These are phyloP conservation scores for Picus viridis DNA, from an alignment of 2,797 vertebrate species.

Conservation along the genomic window DNA sequence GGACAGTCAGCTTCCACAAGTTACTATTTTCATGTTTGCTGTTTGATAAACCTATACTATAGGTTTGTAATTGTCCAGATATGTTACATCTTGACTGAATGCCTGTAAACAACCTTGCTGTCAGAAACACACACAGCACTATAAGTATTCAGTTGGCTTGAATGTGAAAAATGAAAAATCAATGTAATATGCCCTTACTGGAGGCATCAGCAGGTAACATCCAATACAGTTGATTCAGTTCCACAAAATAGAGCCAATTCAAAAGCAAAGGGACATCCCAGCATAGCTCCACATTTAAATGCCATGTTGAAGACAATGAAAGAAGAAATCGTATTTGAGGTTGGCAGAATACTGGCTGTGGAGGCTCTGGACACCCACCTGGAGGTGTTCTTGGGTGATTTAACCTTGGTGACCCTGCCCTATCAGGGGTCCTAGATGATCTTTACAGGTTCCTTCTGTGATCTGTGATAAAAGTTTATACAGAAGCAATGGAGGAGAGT, in stretches of 20 bases:
- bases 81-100: neutral
- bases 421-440: too few species aligned
- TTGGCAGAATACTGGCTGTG: too few species aligned
- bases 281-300: constrained; percentile 9
- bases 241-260: constrained; percentile 43
- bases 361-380: too few species aligned
- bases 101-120: constrained; percentile 12
- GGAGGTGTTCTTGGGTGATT: too few species aligned
- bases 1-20: neutral
- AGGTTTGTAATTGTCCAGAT: neutral
- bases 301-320: neutral
- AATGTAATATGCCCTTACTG: constrained; percentile 40
- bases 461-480: neutral
- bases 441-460: too few species aligned
- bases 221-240: constrained; percentile 42
- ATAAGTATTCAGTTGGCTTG: neutral
- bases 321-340: neutral
- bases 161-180: constrained; percentile 63
- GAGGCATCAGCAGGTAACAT: constrained; percentile 25
- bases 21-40: constrained; percentile 23
- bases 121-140: neutral
- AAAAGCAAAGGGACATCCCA: neutral
- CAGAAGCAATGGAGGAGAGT: neutral
- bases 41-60: neutral
- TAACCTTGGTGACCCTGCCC: too few species aligned